Base-by-base conservation (phyloP, 2,888 invertebrate genomes). In the Gerris lacustris region DNA sequence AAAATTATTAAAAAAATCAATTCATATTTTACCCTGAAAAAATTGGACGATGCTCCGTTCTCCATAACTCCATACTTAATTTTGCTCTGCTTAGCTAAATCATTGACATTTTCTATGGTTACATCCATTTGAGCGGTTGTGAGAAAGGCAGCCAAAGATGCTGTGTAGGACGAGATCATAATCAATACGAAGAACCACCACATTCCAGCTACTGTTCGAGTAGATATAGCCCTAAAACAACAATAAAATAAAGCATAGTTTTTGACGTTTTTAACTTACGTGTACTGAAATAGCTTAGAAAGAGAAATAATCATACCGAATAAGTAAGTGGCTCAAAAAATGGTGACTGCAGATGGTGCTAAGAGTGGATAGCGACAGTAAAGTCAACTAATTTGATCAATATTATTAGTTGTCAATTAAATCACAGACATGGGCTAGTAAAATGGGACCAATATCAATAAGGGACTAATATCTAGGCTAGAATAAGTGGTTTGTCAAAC, bases 131-230 rank as follows among this genome's bases (percentile, higher is more conserved):
- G 86, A 62, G 93, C 92, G 77, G 91, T 92, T 0, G 96, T 96
- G 6, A 96, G 84, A 79, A 95, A 96, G 44, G 96, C 96, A 9
- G 96, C 95, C 77, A 96, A 84, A 80, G 96, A 96, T 66, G 96
- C 96, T 2, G 96, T 96, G 80, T 96, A 96, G 0, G 94, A 94
- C 6, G 94, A 91, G 44, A 93, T 89, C 84, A 96, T 88, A 79
- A 94, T 94, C 70, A 95, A 83, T 0, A 92, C 92, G 80, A 94
- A 94, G 81, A 94, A 94, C 93, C 94, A 94, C 94, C 92, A 92
- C 85, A 92, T 88, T 6, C 91, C 92, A 0, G 92, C 88, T 0
- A 93, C 88, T 83, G 94, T 88, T 67, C 96, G 85, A 0, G 95
- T 95, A 0, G 94, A 94, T 55, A 90, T 87, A 6, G 95, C 93